Conservation (phyloP, 2,113 vertebrate species). For the Monopterus albus region DNA sequence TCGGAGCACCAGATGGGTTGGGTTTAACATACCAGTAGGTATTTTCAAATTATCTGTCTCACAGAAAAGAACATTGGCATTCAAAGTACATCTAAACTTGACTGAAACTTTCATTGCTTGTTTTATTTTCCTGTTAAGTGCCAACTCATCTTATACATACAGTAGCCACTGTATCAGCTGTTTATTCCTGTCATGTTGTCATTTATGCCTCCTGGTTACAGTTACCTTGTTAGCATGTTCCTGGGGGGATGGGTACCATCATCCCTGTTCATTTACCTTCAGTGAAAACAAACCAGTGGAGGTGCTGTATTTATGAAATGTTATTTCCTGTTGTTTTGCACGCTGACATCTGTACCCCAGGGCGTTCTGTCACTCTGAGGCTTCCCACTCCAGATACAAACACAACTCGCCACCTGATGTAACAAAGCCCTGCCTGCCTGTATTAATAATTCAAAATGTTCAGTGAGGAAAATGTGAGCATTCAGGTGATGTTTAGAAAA, state of each 20-base stretch:
- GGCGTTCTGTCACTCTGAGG: slow-evolving; percentile 7
- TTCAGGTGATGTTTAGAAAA: slow-evolving; percentile 7
- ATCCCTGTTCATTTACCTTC: slow-evolving; percentile 14
- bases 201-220: neutral
- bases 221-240: neutral
- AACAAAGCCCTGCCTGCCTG: slow-evolving; percentile 29
- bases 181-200: neutral
- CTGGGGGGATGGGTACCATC: neutral
- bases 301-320: slow-evolving; percentile 10
- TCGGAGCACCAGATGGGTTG: neutral
- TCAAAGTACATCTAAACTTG: neutral
- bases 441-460: slow-evolving; percentile 45
- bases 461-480: neutral
- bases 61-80: neutral
- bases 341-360: slow-evolving; percentile 14
- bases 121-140: slow-evolving; percentile 4
- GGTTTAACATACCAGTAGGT: neutral
- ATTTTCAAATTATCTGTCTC: neutral
- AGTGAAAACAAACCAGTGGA: slow-evolving; percentile 2
- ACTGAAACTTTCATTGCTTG: neutral
- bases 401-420: slow-evolving; percentile 39
- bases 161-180: neutral
- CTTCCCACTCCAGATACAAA: slow-evolving; percentile 26
- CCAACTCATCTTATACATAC: neutral
- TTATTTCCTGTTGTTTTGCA: slow-evolving; percentile 44